Base-by-base conservation (phyloP, 2,797 vertebrate species). In the Coendou prehensilis region DNA sequence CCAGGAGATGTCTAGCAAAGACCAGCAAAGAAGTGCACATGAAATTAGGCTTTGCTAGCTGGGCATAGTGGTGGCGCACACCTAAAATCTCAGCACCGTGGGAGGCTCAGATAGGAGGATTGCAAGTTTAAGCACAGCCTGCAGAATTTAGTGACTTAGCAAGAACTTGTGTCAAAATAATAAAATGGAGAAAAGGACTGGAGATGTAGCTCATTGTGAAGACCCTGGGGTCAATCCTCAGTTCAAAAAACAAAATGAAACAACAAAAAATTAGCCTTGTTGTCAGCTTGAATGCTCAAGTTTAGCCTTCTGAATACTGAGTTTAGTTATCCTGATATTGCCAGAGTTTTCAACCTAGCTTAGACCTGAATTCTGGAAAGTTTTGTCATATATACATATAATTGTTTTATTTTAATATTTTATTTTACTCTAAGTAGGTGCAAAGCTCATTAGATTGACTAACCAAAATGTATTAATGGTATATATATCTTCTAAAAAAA, bases 381-480 rank as follows among this genome's bases (percentile, higher is more conserved):
- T 84, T 85, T 79, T 63, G n/a, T 8, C 3, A 5, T 28, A 28
- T 61, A 10, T 61, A 9, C 28, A 17, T 61, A 28, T 61, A 63
- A 63, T 80, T 50, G 37, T 59, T 91, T 54, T 4, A 22, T 41
- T 88, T 93, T 41, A 26, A 9, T 30, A 13, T 50, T 86, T 59
- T 79, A 67, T 81, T 83, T 47, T 26, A 22, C 59, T 89, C 86
- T 76, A 41, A 52, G 30, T 67, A n/a, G 14, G n/a, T 28, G 47
- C 41, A 91, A 86, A 59, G 7, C n/a, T 82, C 41, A 82, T 56
- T 94, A 85, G 28, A 82, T 57, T n/a, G 69, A 22, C 37, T 57
- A 85, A 76, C 47, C 59, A 95, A 88, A 92, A 78, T 41, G 17
- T 88, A 47, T 64, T 90, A 76, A 85, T 52, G 67, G 11, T 91